A percentile compares a stretch with the other conserved stretches of the same genome.
Evolutionary conservation across 2,113 vertebrate genomes (phyloP).

Genomic region (Onychostruthus taczanowskii): DNA sequence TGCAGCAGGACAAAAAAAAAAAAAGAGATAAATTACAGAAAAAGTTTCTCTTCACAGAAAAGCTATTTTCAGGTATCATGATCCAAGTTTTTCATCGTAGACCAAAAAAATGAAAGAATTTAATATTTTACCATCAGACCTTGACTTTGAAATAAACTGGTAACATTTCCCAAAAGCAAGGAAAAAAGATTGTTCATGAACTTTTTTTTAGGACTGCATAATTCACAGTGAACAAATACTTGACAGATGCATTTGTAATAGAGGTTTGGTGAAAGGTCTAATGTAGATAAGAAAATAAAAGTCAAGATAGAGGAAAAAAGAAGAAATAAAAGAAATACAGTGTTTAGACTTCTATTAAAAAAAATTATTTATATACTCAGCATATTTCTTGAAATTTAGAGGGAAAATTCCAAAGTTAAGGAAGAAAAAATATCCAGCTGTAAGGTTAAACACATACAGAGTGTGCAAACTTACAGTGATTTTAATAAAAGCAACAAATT

Average conservation of each 20-base stretch:
- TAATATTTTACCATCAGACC: background rate
- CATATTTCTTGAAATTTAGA: background rate
- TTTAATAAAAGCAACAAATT: background rate
- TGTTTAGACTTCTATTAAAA: background rate
- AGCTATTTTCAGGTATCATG: background rate
- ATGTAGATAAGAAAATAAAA: background rate
- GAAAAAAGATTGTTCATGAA: background rate
- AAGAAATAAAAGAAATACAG: background rate
- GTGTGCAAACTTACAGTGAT: background rate
- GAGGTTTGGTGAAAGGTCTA: background rate
- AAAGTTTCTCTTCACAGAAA: background rate
- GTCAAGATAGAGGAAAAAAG: background rate
- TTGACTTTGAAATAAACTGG: background rate
- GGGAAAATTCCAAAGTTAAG: background rate
- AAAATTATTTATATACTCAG: background rate
- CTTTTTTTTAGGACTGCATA: background rate
- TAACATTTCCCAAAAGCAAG: background rate
- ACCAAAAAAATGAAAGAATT: background rate
- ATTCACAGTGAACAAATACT: background rate
- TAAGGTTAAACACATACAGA: background rate
- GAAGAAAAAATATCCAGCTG: background rate
- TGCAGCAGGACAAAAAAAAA: background rate
- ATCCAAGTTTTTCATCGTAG: background rate
- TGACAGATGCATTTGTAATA: background rate
- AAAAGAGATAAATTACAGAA: background rate